Base-by-base conservation (phyloP, 2,113 vertebrate genomes). In the Hippotragus niger region DNA sequence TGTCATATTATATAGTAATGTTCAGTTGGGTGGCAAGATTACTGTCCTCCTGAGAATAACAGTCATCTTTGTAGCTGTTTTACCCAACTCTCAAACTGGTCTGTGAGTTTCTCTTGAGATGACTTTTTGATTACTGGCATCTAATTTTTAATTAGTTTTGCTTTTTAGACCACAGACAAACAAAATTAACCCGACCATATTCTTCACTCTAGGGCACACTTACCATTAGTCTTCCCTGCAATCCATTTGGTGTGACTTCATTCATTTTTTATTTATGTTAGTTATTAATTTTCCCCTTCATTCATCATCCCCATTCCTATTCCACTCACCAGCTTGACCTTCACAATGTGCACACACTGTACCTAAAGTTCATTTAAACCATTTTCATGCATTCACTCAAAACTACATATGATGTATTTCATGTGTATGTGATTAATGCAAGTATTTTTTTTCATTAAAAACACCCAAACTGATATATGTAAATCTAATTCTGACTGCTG, bases 1-100 rank as follows among this genome's bases (percentile, higher is more conserved):
- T 97, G 97, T 98, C 97, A 94, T 96, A 93, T 97, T 88, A 67
- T 93, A 94, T 93, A 92, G 97, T 90, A 84, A 97, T 95, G 94
- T 95, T 97, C 96, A 40, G 12, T 27, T 82, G 89, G 95, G 95
- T 88, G 82, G 82, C 43, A 36, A 96, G 96, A 95, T 90, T 81
- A 83, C 88, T 96, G 82, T 88, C 81, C 25, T 84, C 55, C 55
- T 50, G 47, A 96, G 64, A 95, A 82, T 87, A 92, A 87, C 71
- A 53, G 78, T 86, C 67, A 81, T 83, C 55, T 74, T 58, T 88
- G 27, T 60, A 95, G 91, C 84, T 92, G 12, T 50, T 57, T 45
- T 74, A 64, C 27, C 53, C 40, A 55, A 33, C 17, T 88, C 76
- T 86, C 55, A 27, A 50, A 40, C 4, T 33, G 25, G 15, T 21